These are phyloP conservation scores for Drosophila kuntzei DNA, from an alignment of 2,888 invertebrate species.

Conservation along the genomic window DNA sequence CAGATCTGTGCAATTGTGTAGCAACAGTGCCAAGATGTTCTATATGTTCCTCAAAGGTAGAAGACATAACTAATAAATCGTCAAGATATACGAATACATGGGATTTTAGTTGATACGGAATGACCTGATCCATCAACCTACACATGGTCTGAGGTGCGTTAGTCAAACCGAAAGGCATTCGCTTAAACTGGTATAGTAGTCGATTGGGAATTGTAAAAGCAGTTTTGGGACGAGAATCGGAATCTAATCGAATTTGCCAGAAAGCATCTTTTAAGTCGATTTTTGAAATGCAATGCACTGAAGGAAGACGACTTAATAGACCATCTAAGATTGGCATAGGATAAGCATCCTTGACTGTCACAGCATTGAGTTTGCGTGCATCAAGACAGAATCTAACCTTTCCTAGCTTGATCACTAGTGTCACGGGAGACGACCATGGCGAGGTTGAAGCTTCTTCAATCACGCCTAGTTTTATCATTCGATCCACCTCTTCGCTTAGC, in stretches of 20 bases:
- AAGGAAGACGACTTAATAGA: no score
- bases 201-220: slow-evolving; percentile 9
- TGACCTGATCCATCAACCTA: slow-evolving; percentile 7
- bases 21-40: not conserved
- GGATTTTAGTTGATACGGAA: slow-evolving; percentile 6
- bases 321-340: no score
- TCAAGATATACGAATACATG: not conserved
- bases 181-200: slow-evolving; percentile 7
- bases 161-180: no score
- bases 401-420: not conserved
- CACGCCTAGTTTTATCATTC: not conserved
- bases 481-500: no score
- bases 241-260: no score
- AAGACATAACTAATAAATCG: not conserved
- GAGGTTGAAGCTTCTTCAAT: not conserved
- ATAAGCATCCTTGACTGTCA: no score
- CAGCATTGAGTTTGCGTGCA: no score
- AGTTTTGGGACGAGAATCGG: slow-evolving; percentile 1
- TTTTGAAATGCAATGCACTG: no score
- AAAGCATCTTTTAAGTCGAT: no score
- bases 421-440: slow-evolving; percentile 3
- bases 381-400: no score
- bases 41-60: slow-evolving; percentile 5
- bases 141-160: slow-evolving; percentile 11
- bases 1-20: not conserved